phyloP scores from a whole-genome alignment of 2,797 vertebrate genomes.

The Tokudaia tokunoshimensis region DNA sequence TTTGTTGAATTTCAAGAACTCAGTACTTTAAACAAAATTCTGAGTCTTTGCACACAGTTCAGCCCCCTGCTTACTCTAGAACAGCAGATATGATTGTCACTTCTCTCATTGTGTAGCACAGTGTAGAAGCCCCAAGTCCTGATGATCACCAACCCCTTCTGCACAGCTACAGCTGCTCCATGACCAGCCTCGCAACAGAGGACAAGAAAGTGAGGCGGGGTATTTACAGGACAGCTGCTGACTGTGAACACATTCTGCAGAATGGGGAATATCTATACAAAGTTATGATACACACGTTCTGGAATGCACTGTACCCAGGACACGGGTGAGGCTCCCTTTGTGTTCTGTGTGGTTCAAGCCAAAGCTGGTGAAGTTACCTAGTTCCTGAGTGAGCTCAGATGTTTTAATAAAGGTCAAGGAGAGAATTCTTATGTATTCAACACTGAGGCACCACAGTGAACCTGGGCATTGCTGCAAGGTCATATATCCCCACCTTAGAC shows the following conservation, averaged over 20 bases:
- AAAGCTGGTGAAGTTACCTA: slow-evolving; percentile 15
- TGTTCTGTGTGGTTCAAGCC: slow-evolving; percentile 10
- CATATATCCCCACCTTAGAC: not conserved
- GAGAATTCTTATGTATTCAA: not conserved
- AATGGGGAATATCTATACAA: not conserved
- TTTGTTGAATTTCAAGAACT: slow-evolving; percentile 77
- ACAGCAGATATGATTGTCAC: not conserved
- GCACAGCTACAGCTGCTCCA: not conserved
- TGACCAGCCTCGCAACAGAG: not conserved
- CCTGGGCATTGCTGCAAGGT: no score
- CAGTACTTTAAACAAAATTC: slow-evolving; percentile 67
- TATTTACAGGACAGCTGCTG: not conserved
- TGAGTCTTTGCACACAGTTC: slow-evolving; percentile 64
- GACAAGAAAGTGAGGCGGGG: not conserved
- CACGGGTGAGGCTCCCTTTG: not conserved
- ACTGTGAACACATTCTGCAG: not conserved
- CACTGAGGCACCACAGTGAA: not conserved
- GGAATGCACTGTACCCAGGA: not conserved
- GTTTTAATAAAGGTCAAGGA: slow-evolving; percentile 2
- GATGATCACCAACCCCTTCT: not conserved
- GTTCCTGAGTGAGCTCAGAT: slow-evolving; percentile 51
- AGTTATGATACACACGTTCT: no score
- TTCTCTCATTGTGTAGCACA: not conserved
- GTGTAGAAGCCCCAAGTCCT: slow-evolving; percentile 27
- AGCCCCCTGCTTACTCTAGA: slow-evolving; percentile 29